These are phyloP conservation scores for Bellardia pandia DNA, from an alignment of 2,888 invertebrate species.

Conservation along the genomic window DNA sequence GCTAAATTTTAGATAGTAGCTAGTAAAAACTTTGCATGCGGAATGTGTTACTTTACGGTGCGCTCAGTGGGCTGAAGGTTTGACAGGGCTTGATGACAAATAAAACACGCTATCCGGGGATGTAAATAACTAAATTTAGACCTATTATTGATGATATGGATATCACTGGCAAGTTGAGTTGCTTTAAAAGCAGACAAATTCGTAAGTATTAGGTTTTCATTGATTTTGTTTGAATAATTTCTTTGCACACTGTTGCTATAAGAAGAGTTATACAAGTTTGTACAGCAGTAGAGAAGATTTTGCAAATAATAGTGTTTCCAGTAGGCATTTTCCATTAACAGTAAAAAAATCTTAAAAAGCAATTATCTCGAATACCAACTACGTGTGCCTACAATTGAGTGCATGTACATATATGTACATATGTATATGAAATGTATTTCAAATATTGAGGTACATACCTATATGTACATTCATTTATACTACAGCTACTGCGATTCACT, in stretches of 20 bases:
- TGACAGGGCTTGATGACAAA: too few species aligned
- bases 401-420: slow-evolving; percentile 17
- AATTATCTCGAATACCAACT: slow-evolving; percentile 56
- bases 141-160: too few species aligned
- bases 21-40: too few species aligned
- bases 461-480: too few species aligned
- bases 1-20: too few species aligned
- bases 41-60: too few species aligned
- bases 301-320: slow-evolving; percentile 50
- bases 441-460: not conserved
- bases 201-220: not conserved
- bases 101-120: too few species aligned
- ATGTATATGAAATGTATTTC: not conserved
- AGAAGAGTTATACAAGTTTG: not conserved
- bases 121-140: too few species aligned
- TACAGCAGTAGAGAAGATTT: not conserved
- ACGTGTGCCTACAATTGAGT: slow-evolving; percentile 36
- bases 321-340: slow-evolving; percentile 63
- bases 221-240: not conserved
- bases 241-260: not conserved
- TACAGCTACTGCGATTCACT: not conserved
- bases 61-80: too few species aligned
- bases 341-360: slow-evolving; percentile 69
- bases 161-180: too few species aligned
- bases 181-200: too few species aligned